phyloP scores from a whole-genome alignment of 2,797 vertebrate genomes.

The Xenops minutus region DNA sequence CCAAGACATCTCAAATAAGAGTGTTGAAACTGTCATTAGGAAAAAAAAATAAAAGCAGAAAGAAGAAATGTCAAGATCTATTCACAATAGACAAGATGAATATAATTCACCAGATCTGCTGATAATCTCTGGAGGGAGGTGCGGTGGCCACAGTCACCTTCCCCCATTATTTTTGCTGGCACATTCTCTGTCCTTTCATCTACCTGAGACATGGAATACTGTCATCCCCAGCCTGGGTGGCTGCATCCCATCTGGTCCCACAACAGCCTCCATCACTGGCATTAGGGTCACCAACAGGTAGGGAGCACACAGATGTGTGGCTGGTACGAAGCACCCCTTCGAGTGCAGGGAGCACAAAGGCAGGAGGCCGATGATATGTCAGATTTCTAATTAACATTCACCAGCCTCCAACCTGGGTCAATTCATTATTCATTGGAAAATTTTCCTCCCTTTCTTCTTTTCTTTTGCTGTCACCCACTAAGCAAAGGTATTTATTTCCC shows the following conservation, averaged over 20 bases:
- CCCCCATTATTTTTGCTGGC: background rate
- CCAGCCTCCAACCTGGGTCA: background rate
- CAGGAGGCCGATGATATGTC: accelerated
- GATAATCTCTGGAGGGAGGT: background rate
- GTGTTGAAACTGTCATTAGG: background rate
- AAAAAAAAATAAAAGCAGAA: background rate
- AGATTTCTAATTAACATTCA: background rate
- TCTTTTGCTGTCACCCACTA: background rate
- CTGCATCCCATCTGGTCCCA: background rate
- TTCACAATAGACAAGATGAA: background rate
- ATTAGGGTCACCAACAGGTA: background rate
- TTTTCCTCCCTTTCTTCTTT: conserved; percentile 8
- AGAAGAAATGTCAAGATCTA: background rate
- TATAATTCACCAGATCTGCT: background rate
- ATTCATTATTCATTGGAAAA: conserved; percentile 44
- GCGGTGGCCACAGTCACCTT: background rate
- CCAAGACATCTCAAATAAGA: background rate
- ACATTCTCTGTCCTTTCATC: background rate
- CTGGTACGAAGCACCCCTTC: background rate
- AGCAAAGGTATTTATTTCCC: background rate
- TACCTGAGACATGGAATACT: background rate
- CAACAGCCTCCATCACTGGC: background rate
- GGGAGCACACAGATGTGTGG: accelerated
- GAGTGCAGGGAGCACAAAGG: background rate
- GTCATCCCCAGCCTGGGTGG: background rate